Base-by-base conservation (phyloP, 2,888 invertebrate species). In the Quadriops clusia region DNA sequence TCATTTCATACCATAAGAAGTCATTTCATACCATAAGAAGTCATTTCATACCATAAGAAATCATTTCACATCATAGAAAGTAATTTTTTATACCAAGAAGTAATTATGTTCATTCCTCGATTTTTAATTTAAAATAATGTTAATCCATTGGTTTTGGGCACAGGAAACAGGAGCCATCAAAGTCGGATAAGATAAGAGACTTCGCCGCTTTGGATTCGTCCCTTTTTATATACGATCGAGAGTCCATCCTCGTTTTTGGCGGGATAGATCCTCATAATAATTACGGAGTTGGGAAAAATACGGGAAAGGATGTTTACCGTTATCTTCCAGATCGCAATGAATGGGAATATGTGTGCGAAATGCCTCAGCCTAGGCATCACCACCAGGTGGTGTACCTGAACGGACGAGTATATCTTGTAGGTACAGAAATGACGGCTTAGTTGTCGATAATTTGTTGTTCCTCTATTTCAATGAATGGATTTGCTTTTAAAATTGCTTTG, bases 331-430 rank as follows among this genome's bases (percentile, higher is more conserved):
- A 66, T 5, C 61, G 60, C 4, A 76, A 77, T 50, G 55, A 61
- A 9, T 81, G 81, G 81, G 72, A 74, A 43, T 64, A 65, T 43
- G 72, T 77, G 1, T 74, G 74, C 3, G 71, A 72, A 37, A 63
- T 81, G 37, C 80, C 79, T 0, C 74, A 74, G 46, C 75, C 79
- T 1, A 63, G 80, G 34, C 75, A 77, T 48, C 76, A 78, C 49
- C 79, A 79, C 50, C 70, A 73, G 1, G 70, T 74, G 1, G 70
- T 68, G 9, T 73, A 74, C 45, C 58, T 75, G 24, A 65, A 68
- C 44, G 77, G 74, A 33, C 65, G 71, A 40, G 67, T 80, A 17
- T 80, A 74, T 53, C 60, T 80, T 41, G 73, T 73, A 38, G 80
- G 80, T 71, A 61, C 24, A 30, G n/a, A n/a, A 55, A 46, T 30